Evolutionary conservation across 1,140 invertebrate species (phyloP).

Genomic region (Bombus superbus): DNA sequence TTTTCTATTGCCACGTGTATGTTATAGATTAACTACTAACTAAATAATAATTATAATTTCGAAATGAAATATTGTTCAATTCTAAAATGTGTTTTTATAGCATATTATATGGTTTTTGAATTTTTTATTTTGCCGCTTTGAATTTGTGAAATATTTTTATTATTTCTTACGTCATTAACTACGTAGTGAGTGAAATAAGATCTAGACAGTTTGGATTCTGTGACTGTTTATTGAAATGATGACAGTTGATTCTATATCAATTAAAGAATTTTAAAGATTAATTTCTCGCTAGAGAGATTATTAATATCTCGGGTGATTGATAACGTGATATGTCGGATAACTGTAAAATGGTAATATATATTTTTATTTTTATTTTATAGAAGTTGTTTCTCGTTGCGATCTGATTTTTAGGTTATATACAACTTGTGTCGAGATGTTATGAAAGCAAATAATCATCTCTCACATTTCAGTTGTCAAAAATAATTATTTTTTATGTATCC

Average conservation of each 20-base stretch:
- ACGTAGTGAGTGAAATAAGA: background rate
- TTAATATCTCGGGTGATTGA: background rate
- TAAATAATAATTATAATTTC: background rate
- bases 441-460: conserved; percentile 19
- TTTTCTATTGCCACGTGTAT: background rate
- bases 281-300: conserved; percentile 22
- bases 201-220: conserved; percentile 41
- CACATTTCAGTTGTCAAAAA: background rate
- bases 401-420: conserved; percentile 29
- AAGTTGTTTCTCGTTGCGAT: background rate
- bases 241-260: conserved; percentile 31
- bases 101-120: background rate
- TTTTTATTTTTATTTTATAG: background rate
- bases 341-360: conserved; percentile 69
- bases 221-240: conserved; percentile 34
- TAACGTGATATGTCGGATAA: conserved; percentile 49
- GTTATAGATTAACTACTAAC: no score
- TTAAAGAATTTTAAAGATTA: conserved; percentile 16
- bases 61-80: background rate
- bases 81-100: background rate
- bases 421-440: conserved; percentile 1
- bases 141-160: background rate
- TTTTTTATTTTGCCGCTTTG: background rate
- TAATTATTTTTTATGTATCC: background rate
- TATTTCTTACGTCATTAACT: conserved; percentile 8